phyloP scores from a whole-genome alignment of 2,797 vertebrate genomes.

The Sebastes oblongus region DNA sequence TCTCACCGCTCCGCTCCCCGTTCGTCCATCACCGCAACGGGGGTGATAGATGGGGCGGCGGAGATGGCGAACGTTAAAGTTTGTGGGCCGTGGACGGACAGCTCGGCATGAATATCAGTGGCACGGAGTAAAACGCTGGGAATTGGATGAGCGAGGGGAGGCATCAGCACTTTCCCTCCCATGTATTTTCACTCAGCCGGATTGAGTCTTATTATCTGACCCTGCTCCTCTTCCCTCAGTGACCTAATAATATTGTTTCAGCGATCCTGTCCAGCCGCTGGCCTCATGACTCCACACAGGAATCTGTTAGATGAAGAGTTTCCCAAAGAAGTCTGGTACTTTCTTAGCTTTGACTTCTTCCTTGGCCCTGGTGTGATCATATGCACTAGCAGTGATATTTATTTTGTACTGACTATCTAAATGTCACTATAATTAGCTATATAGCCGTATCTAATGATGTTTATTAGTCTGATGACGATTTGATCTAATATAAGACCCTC shows the following conservation, averaged over 20 bases:
- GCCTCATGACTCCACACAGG: constrained; percentile 66
- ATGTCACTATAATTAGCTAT: constrained; percentile 18
- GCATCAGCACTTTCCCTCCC: constrained; percentile 83
- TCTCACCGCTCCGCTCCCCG: constrained; percentile 15
- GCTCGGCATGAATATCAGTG: constrained; percentile 76
- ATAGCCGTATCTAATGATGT: constrained; percentile 16
- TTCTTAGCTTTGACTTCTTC: constrained; percentile 11
- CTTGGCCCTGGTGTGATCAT: neutral
- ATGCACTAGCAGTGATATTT: neutral
- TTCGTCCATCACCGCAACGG: constrained; percentile 61
- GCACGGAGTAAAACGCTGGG: constrained; percentile 58
- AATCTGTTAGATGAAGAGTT: constrained; percentile 61
- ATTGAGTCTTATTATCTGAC: constrained; percentile 86
- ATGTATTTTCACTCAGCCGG: constrained; percentile 79
- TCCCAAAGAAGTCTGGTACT: constrained; percentile 13
- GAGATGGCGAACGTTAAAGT: constrained; percentile 75
- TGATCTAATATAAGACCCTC: neutral
- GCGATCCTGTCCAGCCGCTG: constrained; percentile 72
- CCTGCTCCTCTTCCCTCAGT: constrained; percentile 73
- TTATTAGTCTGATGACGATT: constrained; percentile 42
- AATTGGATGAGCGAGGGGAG: constrained; percentile 74
- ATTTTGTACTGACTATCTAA: constrained; percentile 20
- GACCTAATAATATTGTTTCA: constrained; percentile 86
- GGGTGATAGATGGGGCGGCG: constrained; percentile 73
- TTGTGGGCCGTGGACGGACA: constrained; percentile 81